phyloP scores from a whole-genome alignment of 1,140 invertebrate genomes.

The Dolichoris vasculosae region DNA sequence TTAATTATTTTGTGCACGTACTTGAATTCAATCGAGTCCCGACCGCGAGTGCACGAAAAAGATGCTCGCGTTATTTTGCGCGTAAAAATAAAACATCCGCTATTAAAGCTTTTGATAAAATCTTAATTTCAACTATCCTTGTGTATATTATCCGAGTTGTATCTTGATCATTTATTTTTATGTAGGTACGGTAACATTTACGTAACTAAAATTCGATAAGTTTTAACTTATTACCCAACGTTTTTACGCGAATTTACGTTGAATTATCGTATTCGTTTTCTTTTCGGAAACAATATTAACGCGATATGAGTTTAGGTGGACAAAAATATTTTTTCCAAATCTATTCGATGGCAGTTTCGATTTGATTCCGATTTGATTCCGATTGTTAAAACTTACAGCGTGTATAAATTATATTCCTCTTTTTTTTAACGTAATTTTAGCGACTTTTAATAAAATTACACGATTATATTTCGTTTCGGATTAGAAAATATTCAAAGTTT shows the following conservation, averaged over 20 bases:
- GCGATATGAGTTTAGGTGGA: too few relatives aligned
- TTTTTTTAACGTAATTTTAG: too few relatives aligned
- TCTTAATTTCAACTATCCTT: slow-evolving; percentile 43
- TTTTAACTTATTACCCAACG: neutral
- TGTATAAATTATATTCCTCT: too few relatives aligned
- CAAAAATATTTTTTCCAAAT: too few relatives aligned
- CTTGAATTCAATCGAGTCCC: slow-evolving; percentile 46
- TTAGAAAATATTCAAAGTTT: too few relatives aligned
- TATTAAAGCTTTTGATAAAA: slow-evolving; percentile 33
- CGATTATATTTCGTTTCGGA: too few relatives aligned
- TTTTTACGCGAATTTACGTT: neutral
- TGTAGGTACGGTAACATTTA: neutral
- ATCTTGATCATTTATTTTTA: slow-evolving; percentile 22
- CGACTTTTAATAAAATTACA: too few relatives aligned
- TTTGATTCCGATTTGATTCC: too few relatives aligned
- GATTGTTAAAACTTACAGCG: too few relatives aligned
- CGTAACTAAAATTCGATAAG: neutral
- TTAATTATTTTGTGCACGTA: slow-evolving; percentile 42
- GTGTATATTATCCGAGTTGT: neutral
- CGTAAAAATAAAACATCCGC: slow-evolving; percentile 22
- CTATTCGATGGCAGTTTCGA: too few relatives aligned
- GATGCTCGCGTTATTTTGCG: neutral
- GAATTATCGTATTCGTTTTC: too few relatives aligned
- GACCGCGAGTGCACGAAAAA: slow-evolving; percentile 36
- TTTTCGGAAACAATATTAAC: too few relatives aligned